These are phyloP conservation scores for Mus caroli DNA, from an alignment of 2,797 vertebrate genomes.

Conservation along the genomic window DNA sequence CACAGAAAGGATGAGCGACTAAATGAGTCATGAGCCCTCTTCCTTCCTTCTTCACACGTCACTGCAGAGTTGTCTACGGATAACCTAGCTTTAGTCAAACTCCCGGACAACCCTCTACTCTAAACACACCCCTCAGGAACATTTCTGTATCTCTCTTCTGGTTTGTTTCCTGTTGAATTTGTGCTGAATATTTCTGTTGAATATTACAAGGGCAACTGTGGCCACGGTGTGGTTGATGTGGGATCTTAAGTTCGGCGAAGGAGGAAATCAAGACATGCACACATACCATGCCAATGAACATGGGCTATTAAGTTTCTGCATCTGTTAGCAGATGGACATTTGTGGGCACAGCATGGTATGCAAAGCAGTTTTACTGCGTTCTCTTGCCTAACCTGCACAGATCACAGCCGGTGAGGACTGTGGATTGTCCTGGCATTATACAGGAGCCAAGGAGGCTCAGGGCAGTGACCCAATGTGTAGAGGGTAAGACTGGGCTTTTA, in stretches of 20 bases:
- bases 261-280: slow-evolving; percentile 15
- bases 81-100: not conserved
- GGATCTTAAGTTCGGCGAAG: slow-evolving; percentile 12
- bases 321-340: slow-evolving; percentile 52
- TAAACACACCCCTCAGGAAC: slow-evolving; percentile 19
- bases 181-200: not conserved
- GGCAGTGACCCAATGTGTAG: not conserved
- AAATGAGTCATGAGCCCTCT: not conserved
- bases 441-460: not conserved
- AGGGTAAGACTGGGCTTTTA: not conserved
- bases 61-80: not conserved
- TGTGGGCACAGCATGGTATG: not conserved
- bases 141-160: not conserved
- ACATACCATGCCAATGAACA: not conserved
- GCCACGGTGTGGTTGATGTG: not conserved
- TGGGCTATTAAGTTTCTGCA: not conserved
- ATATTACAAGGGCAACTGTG: slow-evolving; percentile 17
- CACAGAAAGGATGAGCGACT: not conserved
- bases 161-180: slow-evolving; percentile 59
- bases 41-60: slow-evolving; percentile 10
- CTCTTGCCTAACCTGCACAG: slow-evolving; percentile 3
- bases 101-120: slow-evolving; percentile 27
- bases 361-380: slow-evolving; percentile 10
- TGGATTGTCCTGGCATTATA: slow-evolving; percentile 3
- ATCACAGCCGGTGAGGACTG: not conserved